phyloP scores from a whole-genome alignment of 1,140 invertebrate genomes.

The Ceratina australensis region DNA sequence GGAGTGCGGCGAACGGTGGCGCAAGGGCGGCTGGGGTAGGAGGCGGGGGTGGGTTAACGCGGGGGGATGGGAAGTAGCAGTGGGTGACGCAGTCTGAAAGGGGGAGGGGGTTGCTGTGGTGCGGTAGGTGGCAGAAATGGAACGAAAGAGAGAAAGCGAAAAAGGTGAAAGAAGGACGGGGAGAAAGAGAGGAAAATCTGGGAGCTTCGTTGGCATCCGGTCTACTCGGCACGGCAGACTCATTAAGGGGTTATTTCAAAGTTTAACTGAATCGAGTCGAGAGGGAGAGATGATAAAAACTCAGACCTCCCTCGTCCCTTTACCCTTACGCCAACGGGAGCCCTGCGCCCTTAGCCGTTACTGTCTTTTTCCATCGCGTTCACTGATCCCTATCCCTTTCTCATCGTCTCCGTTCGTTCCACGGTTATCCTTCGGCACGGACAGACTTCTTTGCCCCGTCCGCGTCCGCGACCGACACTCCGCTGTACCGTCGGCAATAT shows the following conservation, averaged over 20 bases:
- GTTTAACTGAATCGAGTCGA: slow-evolving; percentile 72
- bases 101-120: not conserved
- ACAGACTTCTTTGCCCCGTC: slow-evolving; percentile 50
- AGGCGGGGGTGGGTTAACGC: not conserved
- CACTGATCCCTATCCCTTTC: not conserved
- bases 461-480: slow-evolving; percentile 43
- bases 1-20: not conserved
- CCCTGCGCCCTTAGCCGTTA: no score
- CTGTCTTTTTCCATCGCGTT: slow-evolving; percentile 4
- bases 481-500: slow-evolving; percentile 65
- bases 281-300: slow-evolving; percentile 68
- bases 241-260: slow-evolving; percentile 76
- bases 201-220: slow-evolving; percentile 66
- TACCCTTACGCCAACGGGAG: slow-evolving; percentile 10
- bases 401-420: not conserved
- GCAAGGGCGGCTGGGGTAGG: not conserved
- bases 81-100: slow-evolving; percentile 28
- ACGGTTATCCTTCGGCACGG: slow-evolving; percentile 31
- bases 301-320: slow-evolving; percentile 42
- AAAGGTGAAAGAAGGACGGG: slow-evolving; percentile 41
- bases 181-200: slow-evolving; percentile 66
- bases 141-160: slow-evolving; percentile 32
- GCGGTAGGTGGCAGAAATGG: slow-evolving; percentile 18
- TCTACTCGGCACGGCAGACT: slow-evolving; percentile 69
- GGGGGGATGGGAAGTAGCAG: not conserved